Evolutionary conservation across 2,113 vertebrate species (phyloP), one percentile per base, ranked within the genome.

Genomic region (Promerops cafer): DNA sequence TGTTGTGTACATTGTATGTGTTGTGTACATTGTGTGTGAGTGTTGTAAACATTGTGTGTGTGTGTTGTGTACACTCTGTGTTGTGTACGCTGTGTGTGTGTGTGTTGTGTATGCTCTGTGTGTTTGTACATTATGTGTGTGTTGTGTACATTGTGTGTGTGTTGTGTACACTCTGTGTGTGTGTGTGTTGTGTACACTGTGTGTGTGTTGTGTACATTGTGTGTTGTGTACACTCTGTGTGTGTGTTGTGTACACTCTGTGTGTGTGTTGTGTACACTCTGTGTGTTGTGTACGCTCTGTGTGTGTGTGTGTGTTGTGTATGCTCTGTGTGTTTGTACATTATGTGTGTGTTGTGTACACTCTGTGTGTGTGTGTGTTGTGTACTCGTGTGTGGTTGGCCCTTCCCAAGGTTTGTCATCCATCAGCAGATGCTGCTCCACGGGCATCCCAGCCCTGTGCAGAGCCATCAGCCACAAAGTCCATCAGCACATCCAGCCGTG

Each of bases 401-500:
- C 24, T 81, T 59, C 40, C 60, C 76, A 6, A 4, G 54, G 45
- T 11, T 27, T 75, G 40, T 5, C 37, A 70, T 68, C 45, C 7
- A 3, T 15, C 0, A 0, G 35, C 1, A 1, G 33, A 5, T 39
- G 54, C 72, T 14, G 76, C 66, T 86, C 45, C 30, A 0, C 1
- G 10, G 22, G 17, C 52, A 18, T 31, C 65, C 37, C 10, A 1
- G 61, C 45, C 40, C 22, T 1, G 3, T 0, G 3, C 20, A 1
- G 26, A 56, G 28, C 31, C 2, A 2, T 4, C 1, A 2, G 1
- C 2, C 16, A 12, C 30, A 5, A 22, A 33, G 10, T 24, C 6
- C 21, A 1, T 7, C 49, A 3, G 17, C 12, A 0, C 13, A 3
- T 11, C 18, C 42, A 30, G 12, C 50, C n/a, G 0, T 0, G 4